These are phyloP conservation scores for Engraulis encrasicolus DNA, from an alignment of 2,113 vertebrate species.

Conservation along the genomic window DNA sequence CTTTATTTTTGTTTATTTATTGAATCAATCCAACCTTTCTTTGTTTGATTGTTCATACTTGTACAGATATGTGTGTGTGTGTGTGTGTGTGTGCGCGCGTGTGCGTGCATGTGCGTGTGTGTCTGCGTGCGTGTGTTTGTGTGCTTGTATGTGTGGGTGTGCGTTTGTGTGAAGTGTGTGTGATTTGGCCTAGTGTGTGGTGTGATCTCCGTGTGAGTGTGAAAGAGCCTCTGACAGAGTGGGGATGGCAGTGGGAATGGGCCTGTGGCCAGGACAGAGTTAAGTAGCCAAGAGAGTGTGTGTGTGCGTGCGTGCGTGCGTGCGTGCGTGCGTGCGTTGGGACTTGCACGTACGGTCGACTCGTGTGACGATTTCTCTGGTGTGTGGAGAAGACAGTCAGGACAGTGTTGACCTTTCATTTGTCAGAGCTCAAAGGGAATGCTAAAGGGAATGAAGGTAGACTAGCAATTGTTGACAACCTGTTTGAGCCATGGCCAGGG, in stretches of 20 bases:
- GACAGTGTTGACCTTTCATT: slow-evolving; percentile 11
- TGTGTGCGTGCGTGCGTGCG: not conserved
- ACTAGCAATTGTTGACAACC: slow-evolving; percentile 35
- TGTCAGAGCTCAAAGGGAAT: slow-evolving; percentile 16
- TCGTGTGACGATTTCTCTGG: not conserved
- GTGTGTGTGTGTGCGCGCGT: not conserved
- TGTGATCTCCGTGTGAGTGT: slow-evolving; percentile 35
- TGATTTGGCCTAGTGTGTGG: not conserved
- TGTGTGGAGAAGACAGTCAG: not conserved
- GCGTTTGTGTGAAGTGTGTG: not conserved
- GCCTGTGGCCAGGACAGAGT: no score
- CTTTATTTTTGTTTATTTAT: not conserved
- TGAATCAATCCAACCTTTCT: not conserved
- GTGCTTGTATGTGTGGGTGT: not conserved
- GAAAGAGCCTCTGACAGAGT: slow-evolving; percentile 35
- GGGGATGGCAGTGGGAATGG: not conserved
- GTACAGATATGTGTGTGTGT: not conserved
- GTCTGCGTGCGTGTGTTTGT: not conserved
- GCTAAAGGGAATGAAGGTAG: slow-evolving; percentile 45
- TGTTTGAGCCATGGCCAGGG: no score
- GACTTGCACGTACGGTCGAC: no score
- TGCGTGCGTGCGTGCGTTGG: not conserved
- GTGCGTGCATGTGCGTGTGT: not conserved
- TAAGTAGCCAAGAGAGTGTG: no score
- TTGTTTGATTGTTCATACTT: not conserved